phyloP scores from a whole-genome alignment of 2,888 invertebrate genomes.

The Xanthorhoe spadicearia region DNA sequence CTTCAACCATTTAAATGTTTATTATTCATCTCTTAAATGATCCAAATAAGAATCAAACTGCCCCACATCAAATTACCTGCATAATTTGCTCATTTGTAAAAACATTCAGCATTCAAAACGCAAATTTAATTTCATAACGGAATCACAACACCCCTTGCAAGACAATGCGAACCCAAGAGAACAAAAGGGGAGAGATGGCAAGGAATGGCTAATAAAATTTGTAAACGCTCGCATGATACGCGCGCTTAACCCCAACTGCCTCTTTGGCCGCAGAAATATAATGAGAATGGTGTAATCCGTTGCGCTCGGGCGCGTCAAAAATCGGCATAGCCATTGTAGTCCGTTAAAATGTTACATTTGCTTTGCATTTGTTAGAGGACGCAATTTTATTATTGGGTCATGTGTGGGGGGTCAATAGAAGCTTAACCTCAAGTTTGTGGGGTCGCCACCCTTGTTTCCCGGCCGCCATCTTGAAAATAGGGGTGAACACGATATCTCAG shows the following conservation, averaged over 20 bases:
- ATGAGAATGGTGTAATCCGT: conserved; percentile 69
- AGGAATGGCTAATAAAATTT: conserved; percentile 79
- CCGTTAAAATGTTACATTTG: no score
- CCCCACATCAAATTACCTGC: conserved; percentile 35
- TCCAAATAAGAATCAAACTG: conserved; percentile 9
- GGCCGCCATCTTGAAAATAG: no score
- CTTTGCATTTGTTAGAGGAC: no score
- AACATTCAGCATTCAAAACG: conserved; percentile 37
- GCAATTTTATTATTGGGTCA: no score
- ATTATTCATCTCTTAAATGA: not conserved
- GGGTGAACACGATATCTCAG: no score
- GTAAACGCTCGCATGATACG: conserved; percentile 80
- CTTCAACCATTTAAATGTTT: no score
- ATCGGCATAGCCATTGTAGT: conserved; percentile 42
- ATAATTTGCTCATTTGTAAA: conserved; percentile 37
- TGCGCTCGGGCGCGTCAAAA: conserved; percentile 58
- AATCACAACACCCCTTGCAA: conserved; percentile 39
- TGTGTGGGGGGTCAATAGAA: no score
- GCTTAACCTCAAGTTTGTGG: no score
- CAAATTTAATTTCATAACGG: conserved; percentile 32
- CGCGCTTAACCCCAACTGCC: conserved; percentile 73
- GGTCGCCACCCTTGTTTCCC: no score
- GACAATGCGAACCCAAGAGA: conserved; percentile 50
- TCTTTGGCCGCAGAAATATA: conserved; percentile 65
- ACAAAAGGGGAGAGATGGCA: conserved; percentile 65